Conservation (phyloP, 2,797 vertebrate species). For the Falco naumanni region DNA sequence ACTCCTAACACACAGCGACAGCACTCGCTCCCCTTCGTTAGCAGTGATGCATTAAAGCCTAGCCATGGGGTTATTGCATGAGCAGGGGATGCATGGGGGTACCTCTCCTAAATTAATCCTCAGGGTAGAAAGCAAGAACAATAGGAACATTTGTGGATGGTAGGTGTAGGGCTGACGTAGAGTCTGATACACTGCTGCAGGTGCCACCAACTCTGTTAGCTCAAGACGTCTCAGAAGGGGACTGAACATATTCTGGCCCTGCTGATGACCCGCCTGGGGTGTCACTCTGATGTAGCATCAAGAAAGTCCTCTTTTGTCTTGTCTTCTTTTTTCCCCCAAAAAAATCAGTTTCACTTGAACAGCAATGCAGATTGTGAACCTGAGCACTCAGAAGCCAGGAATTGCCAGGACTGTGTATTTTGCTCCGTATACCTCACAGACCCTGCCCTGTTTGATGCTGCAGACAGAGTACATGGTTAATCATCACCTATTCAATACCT, state of each 20-base stretch:
- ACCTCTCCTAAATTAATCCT: neutral
- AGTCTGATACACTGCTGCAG: neutral
- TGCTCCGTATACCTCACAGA: neutral
- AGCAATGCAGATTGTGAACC: neutral
- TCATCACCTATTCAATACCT: slow-evolving; percentile 6
- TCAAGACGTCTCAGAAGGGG: neutral
- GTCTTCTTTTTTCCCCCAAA: neutral
- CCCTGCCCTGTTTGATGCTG: neutral
- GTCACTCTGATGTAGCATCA: neutral
- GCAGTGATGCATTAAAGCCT: neutral
- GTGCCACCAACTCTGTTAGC: neutral
- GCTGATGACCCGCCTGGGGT: neutral
- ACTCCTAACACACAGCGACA: neutral
- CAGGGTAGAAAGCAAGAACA: neutral
- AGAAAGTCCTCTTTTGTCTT: neutral
- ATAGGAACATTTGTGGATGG: neutral
- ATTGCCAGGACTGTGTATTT: neutral
- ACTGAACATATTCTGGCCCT: neutral
- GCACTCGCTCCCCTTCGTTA: neutral
- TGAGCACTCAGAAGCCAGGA: neutral
- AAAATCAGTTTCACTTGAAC: neutral
- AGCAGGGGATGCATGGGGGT: fast-evolving
- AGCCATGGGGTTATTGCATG: neutral
- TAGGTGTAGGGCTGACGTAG: neutral
- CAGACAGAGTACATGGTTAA: neutral